Conservation (phyloP, 1,140 invertebrate genomes). For the Thalassaphorura encarpata region DNA sequence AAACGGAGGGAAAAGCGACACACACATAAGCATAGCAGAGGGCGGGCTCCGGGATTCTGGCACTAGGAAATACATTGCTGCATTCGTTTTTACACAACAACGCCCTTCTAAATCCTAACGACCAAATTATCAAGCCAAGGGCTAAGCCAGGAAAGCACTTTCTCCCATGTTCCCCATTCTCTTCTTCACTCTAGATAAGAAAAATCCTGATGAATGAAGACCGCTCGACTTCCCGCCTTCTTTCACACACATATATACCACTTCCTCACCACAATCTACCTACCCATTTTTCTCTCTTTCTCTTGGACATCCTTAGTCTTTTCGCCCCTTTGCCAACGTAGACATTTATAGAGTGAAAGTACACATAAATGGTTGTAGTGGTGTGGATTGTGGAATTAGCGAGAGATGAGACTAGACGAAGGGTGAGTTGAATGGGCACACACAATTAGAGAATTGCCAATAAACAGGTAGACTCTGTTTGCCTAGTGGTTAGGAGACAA, state of each 20-base stretch:
- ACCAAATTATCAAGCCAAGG: constrained; percentile 35
- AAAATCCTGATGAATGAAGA: constrained; percentile 37
- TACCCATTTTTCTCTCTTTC: not conserved
- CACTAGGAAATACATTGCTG: constrained; percentile 9
- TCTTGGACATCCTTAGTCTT: too few species aligned
- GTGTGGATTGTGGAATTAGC: too few species aligned
- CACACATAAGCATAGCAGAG: constrained; percentile 10
- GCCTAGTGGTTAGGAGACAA: too few species aligned
- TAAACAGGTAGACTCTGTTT: too few species aligned
- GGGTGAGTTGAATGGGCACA: too few species aligned
- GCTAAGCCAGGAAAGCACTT: constrained; percentile 32
- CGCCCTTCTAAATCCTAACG: constrained; percentile 34
- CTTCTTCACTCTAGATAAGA: constrained; percentile 30
- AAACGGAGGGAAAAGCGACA: not conserved
- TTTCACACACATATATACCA: not conserved
- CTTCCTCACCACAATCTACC: not conserved
- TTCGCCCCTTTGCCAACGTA: too few species aligned
- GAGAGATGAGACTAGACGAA: too few species aligned
- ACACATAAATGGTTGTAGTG: not conserved
- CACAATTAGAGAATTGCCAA: too few species aligned
- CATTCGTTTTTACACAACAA: constrained; percentile 32
- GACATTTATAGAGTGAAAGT: too few species aligned
- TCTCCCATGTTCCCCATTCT: constrained; percentile 18
- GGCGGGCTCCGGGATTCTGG: constrained; percentile 10
- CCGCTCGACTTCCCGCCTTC: constrained; percentile 33